These are phyloP conservation scores for Cyprinodon variegatus DNA, from an alignment of 2,113 vertebrate genomes.

Conservation along the genomic window DNA sequence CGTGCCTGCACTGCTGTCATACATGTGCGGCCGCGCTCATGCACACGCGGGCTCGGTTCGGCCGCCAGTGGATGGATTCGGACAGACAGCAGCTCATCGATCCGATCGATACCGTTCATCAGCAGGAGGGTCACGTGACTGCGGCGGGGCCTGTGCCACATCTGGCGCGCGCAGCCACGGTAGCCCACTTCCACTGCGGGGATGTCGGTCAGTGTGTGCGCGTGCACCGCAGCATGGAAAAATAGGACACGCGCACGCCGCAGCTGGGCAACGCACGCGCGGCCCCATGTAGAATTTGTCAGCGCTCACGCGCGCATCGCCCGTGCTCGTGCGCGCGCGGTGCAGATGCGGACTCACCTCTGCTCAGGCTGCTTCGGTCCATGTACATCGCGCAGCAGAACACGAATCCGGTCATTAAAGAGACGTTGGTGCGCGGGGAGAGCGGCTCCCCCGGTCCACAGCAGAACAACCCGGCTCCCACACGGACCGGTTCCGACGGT, in stretches of 20 bases:
- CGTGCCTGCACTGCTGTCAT: neutral
- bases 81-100: slow-evolving; percentile 10
- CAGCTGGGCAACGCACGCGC: slow-evolving; percentile 14
- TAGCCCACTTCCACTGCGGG: slow-evolving; percentile 72
- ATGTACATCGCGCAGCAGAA: slow-evolving; percentile 86
- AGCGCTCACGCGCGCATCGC: neutral
- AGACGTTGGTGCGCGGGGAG: slow-evolving; percentile 71
- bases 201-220: slow-evolving; percentile 72
- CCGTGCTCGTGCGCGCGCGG: neutral
- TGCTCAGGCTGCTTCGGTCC: slow-evolving; percentile 83
- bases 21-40: neutral
- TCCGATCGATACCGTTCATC: neutral
- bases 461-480: slow-evolving; percentile 48
- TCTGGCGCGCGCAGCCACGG: slow-evolving; percentile 52
- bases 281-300: neutral
- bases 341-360: slow-evolving; percentile 72
- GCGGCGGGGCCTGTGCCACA: slow-evolving; percentile 19
- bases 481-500: slow-evolving; percentile 21
- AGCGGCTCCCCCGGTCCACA: slow-evolving; percentile 74
- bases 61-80: slow-evolving; percentile 2
- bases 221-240: slow-evolving; percentile 25
- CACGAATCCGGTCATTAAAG: slow-evolving; percentile 85
- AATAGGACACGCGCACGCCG: neutral
- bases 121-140: slow-evolving; percentile 11
- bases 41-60: slow-evolving; percentile 1